Conservation (phyloP, 2,888 invertebrate genomes). For the Priapulus caudatus region DNA sequence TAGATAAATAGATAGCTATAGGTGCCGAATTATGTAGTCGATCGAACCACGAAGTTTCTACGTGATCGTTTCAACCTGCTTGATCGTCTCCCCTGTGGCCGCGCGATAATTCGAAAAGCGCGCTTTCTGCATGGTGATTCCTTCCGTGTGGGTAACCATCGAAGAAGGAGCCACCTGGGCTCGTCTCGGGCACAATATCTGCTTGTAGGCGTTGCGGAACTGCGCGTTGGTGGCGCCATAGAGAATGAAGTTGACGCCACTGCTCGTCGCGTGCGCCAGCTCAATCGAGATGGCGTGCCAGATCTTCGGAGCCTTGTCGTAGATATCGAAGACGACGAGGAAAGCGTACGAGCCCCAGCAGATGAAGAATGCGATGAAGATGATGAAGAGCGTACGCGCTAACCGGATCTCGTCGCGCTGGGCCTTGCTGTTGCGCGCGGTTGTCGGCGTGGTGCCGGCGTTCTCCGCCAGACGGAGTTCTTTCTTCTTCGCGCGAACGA, state of each 20-base stretch:
- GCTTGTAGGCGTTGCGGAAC: not conserved
- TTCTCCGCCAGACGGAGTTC: not conserved
- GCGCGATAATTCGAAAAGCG: too few relatives aligned
- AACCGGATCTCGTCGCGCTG: constrained; percentile 12
- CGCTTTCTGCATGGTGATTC: too few relatives aligned
- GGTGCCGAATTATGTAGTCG: too few relatives aligned
- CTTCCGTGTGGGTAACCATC: too few relatives aligned
- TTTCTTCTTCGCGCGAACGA: not conserved
- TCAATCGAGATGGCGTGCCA: constrained; percentile 14
- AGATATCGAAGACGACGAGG: constrained; percentile 11
- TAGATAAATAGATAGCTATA: too few relatives aligned
- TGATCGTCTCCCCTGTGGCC: too few relatives aligned
- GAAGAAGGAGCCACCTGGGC: not conserved
- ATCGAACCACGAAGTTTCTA: too few relatives aligned
- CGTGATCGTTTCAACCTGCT: too few relatives aligned
- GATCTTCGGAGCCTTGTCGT: constrained; percentile 11
- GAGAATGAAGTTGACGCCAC: constrained; percentile 1
- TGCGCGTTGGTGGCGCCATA: not conserved
- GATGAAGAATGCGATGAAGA: constrained; percentile 12
- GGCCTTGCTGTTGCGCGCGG: not conserved
- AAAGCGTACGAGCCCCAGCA: constrained; percentile 15
- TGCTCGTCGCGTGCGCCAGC: not conserved
- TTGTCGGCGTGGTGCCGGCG: not conserved
- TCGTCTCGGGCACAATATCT: not conserved
- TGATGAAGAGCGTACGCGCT: constrained; percentile 15